Evolutionary conservation across 2,113 vertebrate genomes (phyloP), one percentile per base, ranked within the genome.

Genomic region (Gadus macrocephalus): DNA sequence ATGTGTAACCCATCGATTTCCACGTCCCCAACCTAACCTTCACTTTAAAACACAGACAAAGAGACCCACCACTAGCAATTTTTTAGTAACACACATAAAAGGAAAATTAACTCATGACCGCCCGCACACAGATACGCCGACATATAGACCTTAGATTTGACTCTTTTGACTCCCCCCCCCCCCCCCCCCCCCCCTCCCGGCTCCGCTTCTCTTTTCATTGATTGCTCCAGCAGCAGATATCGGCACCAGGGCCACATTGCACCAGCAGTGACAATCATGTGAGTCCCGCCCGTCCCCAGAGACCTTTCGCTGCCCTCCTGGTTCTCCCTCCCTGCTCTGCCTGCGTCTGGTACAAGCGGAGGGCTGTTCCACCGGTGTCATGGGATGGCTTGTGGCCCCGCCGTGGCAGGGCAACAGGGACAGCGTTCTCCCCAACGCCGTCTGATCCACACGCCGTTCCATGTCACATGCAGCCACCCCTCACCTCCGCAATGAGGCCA

Each of bases 321-420:
- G 53, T 92, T 91, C 91, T 90, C 91, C 88, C 90, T 87, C 91
- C 92, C 92, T 92, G 93, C 31, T 93, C 93, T 55, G 12, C 53
- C 53, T 55, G 53, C 3, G 53, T 55, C 12, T 55, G 65, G 53
- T 16, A 7, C 53, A 55, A 55, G 53, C 12, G 53, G 53, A 55
- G 16, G 53, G 53, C 16, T 55, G 53, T 55, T 55, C 53, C 53
- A 16, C 16, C 53, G 12, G 2, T 55, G 53, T 55, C 53, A 55
- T 55, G 16, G 3, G 53, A 55, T 3, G 53, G 11, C 53, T 55
- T 55, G 53, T 16, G 53, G 53, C 53, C 53, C 53, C 53, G 53
- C 16, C 1, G 53, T 55, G 53, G 53, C 12, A 11, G 53, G 16
- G 53, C 1, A 55, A 55, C 53, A 55, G 53, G 11, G 53, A 55